Percentiles rank a stretch among this genome's conserved stretches.
phyloP scores from a whole-genome alignment of 2,797 vertebrate species.

The Oreonectes daqikongensis region DNA sequence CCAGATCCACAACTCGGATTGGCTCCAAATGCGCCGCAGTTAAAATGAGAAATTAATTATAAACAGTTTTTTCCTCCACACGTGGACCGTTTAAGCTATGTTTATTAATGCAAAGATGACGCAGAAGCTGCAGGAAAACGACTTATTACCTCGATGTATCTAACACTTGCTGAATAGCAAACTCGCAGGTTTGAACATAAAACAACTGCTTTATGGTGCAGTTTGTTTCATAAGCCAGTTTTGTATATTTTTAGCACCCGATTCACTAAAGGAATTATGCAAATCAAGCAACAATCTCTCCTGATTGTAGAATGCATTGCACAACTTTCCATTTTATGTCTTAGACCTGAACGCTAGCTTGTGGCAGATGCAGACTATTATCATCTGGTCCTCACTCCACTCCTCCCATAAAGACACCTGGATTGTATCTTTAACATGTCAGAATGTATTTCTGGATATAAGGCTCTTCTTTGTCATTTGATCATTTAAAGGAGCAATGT shows the following conservation, averaged over 20 bases:
- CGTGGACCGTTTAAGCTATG: neutral
- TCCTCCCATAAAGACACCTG: neutral
- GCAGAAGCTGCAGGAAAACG: neutral
- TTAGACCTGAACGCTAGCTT: neutral
- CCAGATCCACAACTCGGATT: slow-evolving; percentile 2
- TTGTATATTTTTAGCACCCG: too few relatives aligned
- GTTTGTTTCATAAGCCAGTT: too few relatives aligned
- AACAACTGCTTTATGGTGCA: neutral
- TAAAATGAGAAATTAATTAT: slow-evolving; percentile 8
- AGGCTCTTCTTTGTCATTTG: neutral
- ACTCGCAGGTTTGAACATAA: neutral
- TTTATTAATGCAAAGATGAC: neutral
- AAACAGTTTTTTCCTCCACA: neutral
- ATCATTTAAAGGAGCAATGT: neutral
- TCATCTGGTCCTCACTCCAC: neutral
- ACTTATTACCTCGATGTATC: neutral
- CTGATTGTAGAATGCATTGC: neutral
- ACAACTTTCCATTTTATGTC: neutral
- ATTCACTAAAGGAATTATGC: neutral
- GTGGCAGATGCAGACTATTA: neutral
- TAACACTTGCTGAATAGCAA: neutral
- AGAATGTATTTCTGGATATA: neutral
- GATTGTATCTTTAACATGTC: neutral
- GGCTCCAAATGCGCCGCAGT: neutral
- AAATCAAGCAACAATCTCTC: neutral